Base-by-base conservation (phyloP, 2,888 invertebrate genomes). In the Mellilla xanthometata region DNA sequence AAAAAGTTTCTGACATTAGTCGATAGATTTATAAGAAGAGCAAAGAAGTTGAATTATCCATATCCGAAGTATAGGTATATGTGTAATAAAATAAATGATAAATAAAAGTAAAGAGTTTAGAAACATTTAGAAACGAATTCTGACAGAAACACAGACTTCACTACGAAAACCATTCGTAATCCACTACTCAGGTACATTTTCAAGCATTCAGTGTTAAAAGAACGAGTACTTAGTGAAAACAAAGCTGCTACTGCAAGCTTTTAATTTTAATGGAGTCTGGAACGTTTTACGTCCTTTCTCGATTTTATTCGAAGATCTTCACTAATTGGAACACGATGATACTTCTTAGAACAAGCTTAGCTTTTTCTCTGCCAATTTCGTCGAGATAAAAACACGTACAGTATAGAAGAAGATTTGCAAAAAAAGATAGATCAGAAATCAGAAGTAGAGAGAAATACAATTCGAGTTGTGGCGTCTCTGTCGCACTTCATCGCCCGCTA, bases 171-270 rank as follows among this genome's bases (percentile, higher is more conserved):
- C 15, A 30, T 30, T 22, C 7, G 28, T 23, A 31, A 35, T 35
- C 34, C 39, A 6, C 43, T 39, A 34, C 38, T 22, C 12, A 36
- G 23, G 12, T 36, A 34, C 35, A 29, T 27, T 22, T 34, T 40
- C 31, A 24, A 1, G 19, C 36, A 45, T 44, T 52, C 12, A 34
- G 40, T 53, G 34, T 39, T 38, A 51, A 46, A 32, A 44, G 53
- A 47, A 52, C 50, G 36, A 44, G 53, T 49, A 52, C 50, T 48
- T 48, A 39, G 35, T 34, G 26, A 34, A 31, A 36, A 45, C 42
- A 42, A 39, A 22, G 15, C 23, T 12, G 31, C 10, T 11, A 27
- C 22, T 42, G 43, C 39, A 41, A 38, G 31, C 39, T 48, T 41
- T 51, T 39, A 49, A 47, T 49, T 38, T 48, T 46, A 50, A 54